These are phyloP conservation scores for Crypturellus tataupa DNA, from an alignment of 2,797 vertebrate species.

Conservation along the genomic window DNA sequence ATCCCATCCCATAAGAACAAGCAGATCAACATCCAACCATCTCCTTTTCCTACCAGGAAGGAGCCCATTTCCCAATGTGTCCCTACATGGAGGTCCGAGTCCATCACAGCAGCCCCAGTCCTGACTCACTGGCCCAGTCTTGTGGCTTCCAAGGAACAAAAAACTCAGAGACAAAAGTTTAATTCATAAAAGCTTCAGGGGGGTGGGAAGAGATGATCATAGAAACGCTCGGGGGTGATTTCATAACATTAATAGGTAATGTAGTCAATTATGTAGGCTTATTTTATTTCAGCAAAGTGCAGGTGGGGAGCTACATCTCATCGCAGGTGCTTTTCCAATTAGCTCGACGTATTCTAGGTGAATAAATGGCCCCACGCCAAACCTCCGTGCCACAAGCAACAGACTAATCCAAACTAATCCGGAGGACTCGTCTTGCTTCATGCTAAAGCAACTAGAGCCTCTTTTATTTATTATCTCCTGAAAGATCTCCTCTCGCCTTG, in stretches of 20 bases:
- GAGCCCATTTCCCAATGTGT: neutral
- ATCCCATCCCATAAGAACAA: neutral
- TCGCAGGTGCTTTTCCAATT: constrained; percentile 77
- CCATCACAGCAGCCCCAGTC: neutral
- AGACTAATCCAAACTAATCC: constrained; percentile 73
- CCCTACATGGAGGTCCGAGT: neutral
- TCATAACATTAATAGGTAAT: constrained; percentile 72
- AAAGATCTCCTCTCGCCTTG: constrained; percentile 60
- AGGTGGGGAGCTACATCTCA: constrained; percentile 72
- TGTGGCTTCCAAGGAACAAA: constrained; percentile 8
- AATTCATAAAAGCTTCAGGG: constrained; percentile 44
- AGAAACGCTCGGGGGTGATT: constrained; percentile 66
- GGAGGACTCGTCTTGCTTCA: constrained; percentile 55
- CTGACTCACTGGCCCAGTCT: neutral
- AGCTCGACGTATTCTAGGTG: constrained; percentile 71
- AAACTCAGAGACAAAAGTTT: constrained; percentile 23
- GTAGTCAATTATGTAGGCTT: constrained; percentile 70
- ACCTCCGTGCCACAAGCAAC: constrained; percentile 59
- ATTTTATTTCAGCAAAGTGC: constrained; percentile 73
- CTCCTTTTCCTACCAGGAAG: neutral
- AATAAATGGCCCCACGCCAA: constrained; percentile 60
- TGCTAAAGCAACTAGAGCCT: constrained; percentile 46
- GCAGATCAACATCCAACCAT: neutral
- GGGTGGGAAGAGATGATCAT: neutral
- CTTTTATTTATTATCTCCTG: constrained; percentile 56